Percentiles rank a stretch among this genome's conserved stretches.
Evolutionary conservation across 2,888 invertebrate species (phyloP).

Genomic region (Dynastes grantii): DNA sequence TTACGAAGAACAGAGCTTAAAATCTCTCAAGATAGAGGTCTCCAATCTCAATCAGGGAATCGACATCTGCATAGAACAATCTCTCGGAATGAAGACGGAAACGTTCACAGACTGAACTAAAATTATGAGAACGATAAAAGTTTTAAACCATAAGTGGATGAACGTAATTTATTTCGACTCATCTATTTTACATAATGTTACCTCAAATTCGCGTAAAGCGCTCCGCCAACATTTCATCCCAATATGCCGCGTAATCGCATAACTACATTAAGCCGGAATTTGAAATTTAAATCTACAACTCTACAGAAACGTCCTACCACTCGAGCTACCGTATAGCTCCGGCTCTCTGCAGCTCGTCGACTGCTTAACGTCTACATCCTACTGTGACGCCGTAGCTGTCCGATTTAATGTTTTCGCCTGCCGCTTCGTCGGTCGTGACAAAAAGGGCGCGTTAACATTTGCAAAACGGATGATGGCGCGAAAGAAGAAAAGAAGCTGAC

Average conservation of each 20-base stretch:
- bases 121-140: conserved; percentile 1
- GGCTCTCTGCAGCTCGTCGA: not conserved
- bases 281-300: conserved; percentile 34
- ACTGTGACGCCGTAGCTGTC: not conserved
- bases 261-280: conserved; percentile 21
- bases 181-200: conserved; percentile 25
- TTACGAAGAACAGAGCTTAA: too few species aligned
- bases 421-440: not conserved
- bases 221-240: conserved; percentile 22
- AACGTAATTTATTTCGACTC: not conserved
- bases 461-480: conserved; percentile 43
- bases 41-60: too few species aligned
- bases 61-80: too few species aligned
- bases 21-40: too few species aligned
- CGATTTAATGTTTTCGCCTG: conserved; percentile 7
- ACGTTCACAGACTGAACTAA: not conserved
- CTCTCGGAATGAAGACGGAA: too few species aligned
- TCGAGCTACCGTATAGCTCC: not conserved
- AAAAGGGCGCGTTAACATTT: conserved; percentile 31
- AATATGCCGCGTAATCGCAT: conserved; percentile 36
- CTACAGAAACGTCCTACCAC: not conserved
- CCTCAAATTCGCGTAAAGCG: conserved; percentile 15
- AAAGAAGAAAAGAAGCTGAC: conserved; percentile 43
- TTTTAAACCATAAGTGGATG: not conserved
- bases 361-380: conserved; percentile 31